These are phyloP conservation scores for Pseudocheirus occidentalis DNA, from an alignment of 2,797 vertebrate genomes.

Conservation along the genomic window DNA sequence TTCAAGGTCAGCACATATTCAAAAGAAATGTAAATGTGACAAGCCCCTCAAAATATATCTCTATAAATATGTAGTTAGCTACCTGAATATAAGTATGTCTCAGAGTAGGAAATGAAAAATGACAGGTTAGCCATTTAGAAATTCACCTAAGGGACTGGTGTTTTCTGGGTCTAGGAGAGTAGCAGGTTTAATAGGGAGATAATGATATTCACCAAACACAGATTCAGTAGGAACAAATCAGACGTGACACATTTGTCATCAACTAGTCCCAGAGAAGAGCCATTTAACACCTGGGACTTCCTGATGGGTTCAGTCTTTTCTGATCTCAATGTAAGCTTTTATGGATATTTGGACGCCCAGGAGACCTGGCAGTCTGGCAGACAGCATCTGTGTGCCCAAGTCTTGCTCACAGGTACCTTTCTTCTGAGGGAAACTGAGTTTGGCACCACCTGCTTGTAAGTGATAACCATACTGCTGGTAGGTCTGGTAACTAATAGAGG, in stretches of 20 bases:
- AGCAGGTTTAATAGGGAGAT: conserved; percentile 21
- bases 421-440: neutral
- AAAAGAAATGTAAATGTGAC: conserved; percentile 15
- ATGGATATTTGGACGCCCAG: neutral
- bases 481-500: neutral
- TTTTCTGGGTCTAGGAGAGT: conserved; percentile 1
- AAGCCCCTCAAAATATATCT: conserved; percentile 14
- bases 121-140: conserved; percentile 21
- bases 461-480: neutral
- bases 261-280: conserved; percentile 16
- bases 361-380: conserved; percentile 36
- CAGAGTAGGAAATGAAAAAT: conserved; percentile 40
- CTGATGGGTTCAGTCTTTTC: conserved; percentile 27
- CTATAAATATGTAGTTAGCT: conserved; percentile 1
- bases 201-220: neutral
- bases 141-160: neutral
- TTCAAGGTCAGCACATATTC: neutral
- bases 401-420: conserved; percentile 20
- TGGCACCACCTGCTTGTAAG: neutral
- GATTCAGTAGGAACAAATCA: conserved; percentile 27
- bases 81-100: neutral
- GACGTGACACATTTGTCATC: conserved; percentile 9
- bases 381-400: neutral
- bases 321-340: neutral
- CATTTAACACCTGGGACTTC: neutral